phyloP scores from a whole-genome alignment of 2,797 vertebrate genomes.

The Liparis tanakae region DNA sequence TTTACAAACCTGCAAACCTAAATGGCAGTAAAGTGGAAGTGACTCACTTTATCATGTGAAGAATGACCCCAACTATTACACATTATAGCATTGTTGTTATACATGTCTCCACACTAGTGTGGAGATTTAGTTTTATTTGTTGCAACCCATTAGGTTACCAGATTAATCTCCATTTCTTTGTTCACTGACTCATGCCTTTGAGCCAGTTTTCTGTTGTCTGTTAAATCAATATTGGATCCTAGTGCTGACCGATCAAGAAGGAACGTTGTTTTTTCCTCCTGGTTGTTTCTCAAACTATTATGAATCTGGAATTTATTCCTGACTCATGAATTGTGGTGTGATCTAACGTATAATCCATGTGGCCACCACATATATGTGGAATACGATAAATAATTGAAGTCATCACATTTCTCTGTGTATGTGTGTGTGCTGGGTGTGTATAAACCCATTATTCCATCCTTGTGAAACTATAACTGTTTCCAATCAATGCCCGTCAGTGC shows the following conservation, averaged over 20 bases:
- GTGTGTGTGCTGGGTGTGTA: constrained; percentile 1
- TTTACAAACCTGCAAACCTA: not conserved
- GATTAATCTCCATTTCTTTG: constrained; percentile 30
- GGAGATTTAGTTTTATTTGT: constrained; percentile 23
- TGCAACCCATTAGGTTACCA: not conserved
- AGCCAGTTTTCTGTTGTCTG: constrained; percentile 10
- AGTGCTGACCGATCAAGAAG: constrained; percentile 2
- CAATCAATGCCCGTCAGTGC: constrained; percentile 48
- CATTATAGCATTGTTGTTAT: constrained; percentile 10
- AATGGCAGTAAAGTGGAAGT: constrained; percentile 17
- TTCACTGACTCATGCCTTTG: constrained; percentile 28
- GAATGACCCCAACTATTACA: constrained; percentile 31
- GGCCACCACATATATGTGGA: not conserved
- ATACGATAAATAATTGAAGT: constrained; percentile 26
- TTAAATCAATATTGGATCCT: constrained; percentile 28
- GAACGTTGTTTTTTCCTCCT: not conserved
- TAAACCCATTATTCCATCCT: constrained; percentile 11
- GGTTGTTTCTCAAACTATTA: not conserved
- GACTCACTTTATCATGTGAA: constrained; percentile 22
- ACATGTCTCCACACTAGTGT: constrained; percentile 5
- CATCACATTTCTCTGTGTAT: constrained; percentile 13
- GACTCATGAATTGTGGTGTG: constrained; percentile 4
- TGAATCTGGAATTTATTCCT: not conserved
- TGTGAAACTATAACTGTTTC: constrained; percentile 40
- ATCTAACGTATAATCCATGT: constrained; percentile 6